phyloP scores from a whole-genome alignment of 2,888 invertebrate species.

The Cheilosia variabilis region DNA sequence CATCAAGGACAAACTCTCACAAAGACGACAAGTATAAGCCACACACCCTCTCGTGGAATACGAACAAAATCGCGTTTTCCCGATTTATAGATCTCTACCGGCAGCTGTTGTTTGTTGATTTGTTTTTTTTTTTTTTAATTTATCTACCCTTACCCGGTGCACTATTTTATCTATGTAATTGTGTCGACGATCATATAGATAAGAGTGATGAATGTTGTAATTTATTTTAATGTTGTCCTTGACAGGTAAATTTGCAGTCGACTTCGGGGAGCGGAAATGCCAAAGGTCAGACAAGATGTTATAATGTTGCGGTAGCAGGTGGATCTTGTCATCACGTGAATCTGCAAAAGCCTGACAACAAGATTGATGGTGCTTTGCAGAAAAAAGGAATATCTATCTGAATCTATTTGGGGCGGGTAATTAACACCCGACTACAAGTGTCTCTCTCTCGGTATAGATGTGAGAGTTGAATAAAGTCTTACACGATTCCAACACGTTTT shows the following conservation, averaged over 20 bases:
- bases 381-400: not conserved
- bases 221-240: not conserved
- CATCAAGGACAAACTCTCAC: not conserved
- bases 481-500: constrained; percentile 26
- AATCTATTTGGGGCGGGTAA: not conserved
- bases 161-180: not conserved
- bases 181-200: not conserved
- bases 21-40: not conserved
- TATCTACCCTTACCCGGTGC: not conserved
- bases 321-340: not conserved
- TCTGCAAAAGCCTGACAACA: not conserved
- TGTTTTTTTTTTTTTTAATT: not conserved
- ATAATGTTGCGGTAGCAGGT: not conserved
- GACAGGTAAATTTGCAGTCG: not conserved
- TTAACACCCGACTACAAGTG: not conserved
- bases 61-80: not conserved
- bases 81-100: not conserved
- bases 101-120: not conserved
- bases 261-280: not conserved
- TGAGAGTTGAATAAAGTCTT: not conserved
- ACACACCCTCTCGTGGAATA: not conserved
- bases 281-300: not conserved
- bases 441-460: not conserved
- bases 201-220: not conserved
- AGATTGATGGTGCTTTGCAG: not conserved